These are phyloP conservation scores for Strigamia maritima DNA, from an alignment of 2,888 invertebrate species.

Conservation along the genomic window DNA sequence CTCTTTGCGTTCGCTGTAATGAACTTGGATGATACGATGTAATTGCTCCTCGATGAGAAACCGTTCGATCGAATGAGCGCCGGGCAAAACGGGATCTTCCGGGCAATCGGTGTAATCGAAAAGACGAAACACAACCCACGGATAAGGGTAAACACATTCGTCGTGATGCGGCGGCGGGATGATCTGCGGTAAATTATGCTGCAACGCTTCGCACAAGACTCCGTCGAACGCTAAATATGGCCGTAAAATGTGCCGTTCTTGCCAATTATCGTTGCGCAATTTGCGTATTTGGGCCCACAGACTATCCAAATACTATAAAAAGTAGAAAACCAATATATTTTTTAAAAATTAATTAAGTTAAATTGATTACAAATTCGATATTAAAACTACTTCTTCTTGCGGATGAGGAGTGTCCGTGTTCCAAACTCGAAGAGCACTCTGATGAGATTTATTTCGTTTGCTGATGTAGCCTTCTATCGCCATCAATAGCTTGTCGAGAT, in stretches of 20 bases:
- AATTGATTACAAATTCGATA: constrained; percentile 36
- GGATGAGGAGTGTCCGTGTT: constrained; percentile 89
- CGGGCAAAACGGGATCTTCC: constrained; percentile 70
- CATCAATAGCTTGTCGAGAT: constrained; percentile 81
- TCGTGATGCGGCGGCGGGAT: constrained; percentile 91
- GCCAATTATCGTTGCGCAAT: constrained; percentile 90
- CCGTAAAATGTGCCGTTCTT: constrained; percentile 90
- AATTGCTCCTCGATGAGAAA: constrained; percentile 97
- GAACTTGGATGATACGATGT: constrained; percentile 84
- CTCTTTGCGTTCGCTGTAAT: constrained; percentile 85
- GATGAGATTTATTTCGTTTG: constrained; percentile 88
- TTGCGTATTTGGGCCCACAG: constrained; percentile 93
- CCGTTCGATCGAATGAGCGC: constrained; percentile 94
- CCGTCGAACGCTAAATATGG: constrained; percentile 96
- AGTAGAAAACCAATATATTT: constrained; percentile 3
- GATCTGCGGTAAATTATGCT: constrained; percentile 89
- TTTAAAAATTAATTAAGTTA: background rate
- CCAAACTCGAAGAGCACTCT: constrained; percentile 90
- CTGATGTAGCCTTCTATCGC: constrained; percentile 87
- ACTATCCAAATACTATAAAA: constrained; percentile 77
- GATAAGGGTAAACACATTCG: constrained; percentile 85
- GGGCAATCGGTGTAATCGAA: constrained; percentile 99
- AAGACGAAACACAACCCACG: constrained; percentile 85
- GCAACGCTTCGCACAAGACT: constrained; percentile 89
- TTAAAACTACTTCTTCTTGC: constrained; percentile 78